Base-by-base conservation (phyloP, 1,140 invertebrate species). In the Lutraria rhynchaena region DNA sequence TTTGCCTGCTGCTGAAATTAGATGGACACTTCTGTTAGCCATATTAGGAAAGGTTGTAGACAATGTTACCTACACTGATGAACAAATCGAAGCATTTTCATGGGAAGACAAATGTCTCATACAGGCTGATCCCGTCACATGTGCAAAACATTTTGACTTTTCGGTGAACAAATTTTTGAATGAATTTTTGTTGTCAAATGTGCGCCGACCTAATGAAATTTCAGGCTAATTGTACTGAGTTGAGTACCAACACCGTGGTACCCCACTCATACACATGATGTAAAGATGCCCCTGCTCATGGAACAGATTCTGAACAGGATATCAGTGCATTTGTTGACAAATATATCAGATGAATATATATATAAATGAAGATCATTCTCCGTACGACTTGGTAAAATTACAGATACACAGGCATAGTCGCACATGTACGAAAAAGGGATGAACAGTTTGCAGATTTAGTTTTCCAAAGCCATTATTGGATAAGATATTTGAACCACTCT, bases 241-340 rank as follows among this genome's bases (percentile, higher is more conserved):
- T 65, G 91, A 93, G 81, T 93, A 92, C 82, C 91, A 93, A 80
- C 89, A 93, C 67, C 86, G 92, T 22, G 92, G 92, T 9, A 89
- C 86, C 71, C 92, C 92, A 17, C 92, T 93, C 86, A 70, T 91
- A 17, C 92, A 93, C 75, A 87, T 91, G 49, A 91, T 73, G 92
- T 7, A 81, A 91, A 82, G 84, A 90, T 87, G 76, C 87, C 55
- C 92, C 92, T 46, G 44, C 37, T 41, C 89, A 82, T 71, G 57
- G 70, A 17, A 41, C 76, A 80, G 31, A 65, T 46, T 37, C 49
- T 31, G 57, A 78, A 37, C 33, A 67, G 27, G 78, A 82, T 44
- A 67, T 82, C 27, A 44, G 15, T 69, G 27, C 80, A 29, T 85
- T 80, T 65, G 55, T 84, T 46, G 86, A 85, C 49, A 61, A 75